Percentiles rank a stretch among this genome's conserved stretches.
Conservation (phyloP, 2,888 invertebrate genomes). For the Magallana nippona region DNA sequence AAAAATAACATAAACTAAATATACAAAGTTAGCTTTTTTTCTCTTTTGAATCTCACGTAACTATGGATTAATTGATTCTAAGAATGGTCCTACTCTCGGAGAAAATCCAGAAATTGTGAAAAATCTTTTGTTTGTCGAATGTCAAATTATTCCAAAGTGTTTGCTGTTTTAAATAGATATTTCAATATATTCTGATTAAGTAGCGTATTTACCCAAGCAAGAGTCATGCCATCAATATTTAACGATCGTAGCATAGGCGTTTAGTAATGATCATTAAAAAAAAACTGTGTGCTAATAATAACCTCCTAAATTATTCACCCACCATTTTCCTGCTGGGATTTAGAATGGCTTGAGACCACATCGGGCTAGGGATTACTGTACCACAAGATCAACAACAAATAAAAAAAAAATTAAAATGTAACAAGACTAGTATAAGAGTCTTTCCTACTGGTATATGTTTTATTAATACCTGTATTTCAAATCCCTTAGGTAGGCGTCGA, state of each 20-base stretch:
- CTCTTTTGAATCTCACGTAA: too few relatives aligned
- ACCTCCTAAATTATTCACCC: neutral
- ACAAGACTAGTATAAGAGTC: too few relatives aligned
- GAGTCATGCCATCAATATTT: neutral
- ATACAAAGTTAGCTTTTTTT: neutral
- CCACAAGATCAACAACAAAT: too few relatives aligned
- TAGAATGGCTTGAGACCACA: neutral
- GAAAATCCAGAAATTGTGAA: neutral
- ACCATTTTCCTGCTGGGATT: too few relatives aligned
- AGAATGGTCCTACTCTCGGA: neutral
- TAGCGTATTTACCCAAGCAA: neutral
- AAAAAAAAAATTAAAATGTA: too few relatives aligned
- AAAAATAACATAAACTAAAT: neutral
- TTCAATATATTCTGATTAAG: conserved; percentile 11
- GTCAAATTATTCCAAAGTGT: neutral
- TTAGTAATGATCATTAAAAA: neutral
- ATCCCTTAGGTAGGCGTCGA: too few relatives aligned
- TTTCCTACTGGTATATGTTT: too few relatives aligned
- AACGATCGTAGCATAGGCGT: neutral
- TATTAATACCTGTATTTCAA: too few relatives aligned
- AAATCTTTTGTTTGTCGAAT: conserved; percentile 3
- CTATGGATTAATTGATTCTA: neutral
- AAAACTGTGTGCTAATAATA: neutral
- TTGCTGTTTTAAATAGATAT: neutral
- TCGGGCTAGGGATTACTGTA: too few relatives aligned